Evolutionary conservation across 2,113 vertebrate species (phyloP), one percentile per base, ranked within the genome.

Genomic region (Cyprinodon tularosa): DNA sequence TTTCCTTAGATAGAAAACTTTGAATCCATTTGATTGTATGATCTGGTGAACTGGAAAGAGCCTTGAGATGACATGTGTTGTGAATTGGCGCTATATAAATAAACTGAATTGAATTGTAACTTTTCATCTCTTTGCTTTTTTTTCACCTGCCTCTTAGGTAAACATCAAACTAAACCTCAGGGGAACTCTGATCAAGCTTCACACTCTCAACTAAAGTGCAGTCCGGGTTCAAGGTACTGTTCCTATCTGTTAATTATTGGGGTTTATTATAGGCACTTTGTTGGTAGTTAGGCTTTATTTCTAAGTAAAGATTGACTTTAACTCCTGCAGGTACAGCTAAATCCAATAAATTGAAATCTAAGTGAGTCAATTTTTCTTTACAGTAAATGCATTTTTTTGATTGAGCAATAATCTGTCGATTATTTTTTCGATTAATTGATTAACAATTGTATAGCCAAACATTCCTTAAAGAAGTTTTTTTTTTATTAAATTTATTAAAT

Each of bases 191-290:
- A 92, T 81, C 92, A 91, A 71, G 93, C 84, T 86, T 85, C 86
- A 78, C 88, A 94, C 79, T 90, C 92, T 68, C 92, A 95, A 82
- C 82, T 93, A 75, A 94, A 94, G 80, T 90, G 92, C 87, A 96
- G 92, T 92, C 94, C 95, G 89, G 92, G 90, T 88, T 85, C 78
- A 71, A 94, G 94, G 94, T 95, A 91, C 74, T 76, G 69, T 65
- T 59, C 22, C 40, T 71, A 36, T 62, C 37, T 59, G 8, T 62
- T 10, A 68, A 71, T 22, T 0, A 65, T 29, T 8, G 13, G 4
- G 7, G 14, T 71, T 29, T 4, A 40, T 17, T 12, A 29, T 39
- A 6, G 12, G 4, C 8, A 61, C 59, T 42, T 38, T 29, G 48
- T 36, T 29, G 8, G 57, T 39, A 36, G 44, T 42, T 62, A 29